Conservation (phyloP, 2,888 invertebrate genomes). For the Dysmachus trigonus region DNA sequence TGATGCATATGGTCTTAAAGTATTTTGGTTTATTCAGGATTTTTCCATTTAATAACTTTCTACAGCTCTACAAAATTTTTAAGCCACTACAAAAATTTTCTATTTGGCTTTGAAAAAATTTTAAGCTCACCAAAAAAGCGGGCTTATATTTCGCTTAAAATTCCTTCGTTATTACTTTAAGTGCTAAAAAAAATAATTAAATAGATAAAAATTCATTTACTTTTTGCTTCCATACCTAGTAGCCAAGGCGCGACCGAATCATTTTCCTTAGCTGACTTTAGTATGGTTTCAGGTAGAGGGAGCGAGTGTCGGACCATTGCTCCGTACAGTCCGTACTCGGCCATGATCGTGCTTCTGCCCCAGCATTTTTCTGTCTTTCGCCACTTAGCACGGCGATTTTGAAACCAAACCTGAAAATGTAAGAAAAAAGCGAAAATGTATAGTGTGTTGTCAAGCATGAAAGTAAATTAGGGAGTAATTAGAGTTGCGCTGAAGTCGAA, state of each 20-base stretch:
- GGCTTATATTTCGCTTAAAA: conserved; percentile 11
- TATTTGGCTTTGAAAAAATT: conserved; percentile 12
- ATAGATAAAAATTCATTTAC: conserved; percentile 61
- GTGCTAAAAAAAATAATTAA: background rate
- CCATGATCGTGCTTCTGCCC: conserved; percentile 99
- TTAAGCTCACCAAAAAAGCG: conserved; percentile 6
- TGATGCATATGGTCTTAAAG: background rate
- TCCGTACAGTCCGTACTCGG: conserved; percentile 98
- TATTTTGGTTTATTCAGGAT: background rate
- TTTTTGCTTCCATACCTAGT: conserved; percentile 79
- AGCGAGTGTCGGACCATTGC: conserved; percentile 99
- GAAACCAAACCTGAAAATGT: conserved; percentile 89
- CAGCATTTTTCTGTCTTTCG: conserved; percentile 99
- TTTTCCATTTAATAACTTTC: background rate
- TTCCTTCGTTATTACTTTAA: conserved; percentile 10
- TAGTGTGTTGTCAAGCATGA: background rate
- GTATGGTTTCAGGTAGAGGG: conserved; percentile 97
- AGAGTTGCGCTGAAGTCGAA: background rate
- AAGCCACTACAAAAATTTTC: background rate
- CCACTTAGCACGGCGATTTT: conserved; percentile 97
- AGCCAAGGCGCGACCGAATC: conserved; percentile 99
- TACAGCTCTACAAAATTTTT: background rate
- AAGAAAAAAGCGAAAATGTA: background rate
- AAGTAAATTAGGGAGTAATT: background rate
- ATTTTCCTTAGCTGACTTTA: conserved; percentile 96